phyloP scores from a whole-genome alignment of 2,113 vertebrate species.

The Neomonachus schauinslandi region DNA sequence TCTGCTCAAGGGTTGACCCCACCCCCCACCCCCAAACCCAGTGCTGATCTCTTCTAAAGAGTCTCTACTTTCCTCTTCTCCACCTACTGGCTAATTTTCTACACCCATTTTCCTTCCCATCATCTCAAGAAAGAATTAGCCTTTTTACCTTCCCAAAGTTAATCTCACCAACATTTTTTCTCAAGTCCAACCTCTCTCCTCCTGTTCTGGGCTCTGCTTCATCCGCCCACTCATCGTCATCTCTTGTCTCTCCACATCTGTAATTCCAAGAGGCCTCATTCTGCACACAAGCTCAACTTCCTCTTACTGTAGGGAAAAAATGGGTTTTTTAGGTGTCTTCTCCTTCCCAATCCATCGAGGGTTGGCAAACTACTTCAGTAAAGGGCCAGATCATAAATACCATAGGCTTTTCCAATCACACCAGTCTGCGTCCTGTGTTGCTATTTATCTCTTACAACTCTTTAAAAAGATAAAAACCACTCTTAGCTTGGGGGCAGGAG shows the following conservation, averaged over 20 bases:
- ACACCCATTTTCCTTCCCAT: background rate
- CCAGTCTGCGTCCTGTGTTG: accelerated
- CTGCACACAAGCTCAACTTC: background rate
- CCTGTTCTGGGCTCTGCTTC: no score
- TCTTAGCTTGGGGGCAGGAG: background rate
- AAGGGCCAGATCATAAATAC: no score
- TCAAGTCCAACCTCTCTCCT: background rate
- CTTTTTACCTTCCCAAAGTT: background rate
- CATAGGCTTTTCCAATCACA: accelerated
- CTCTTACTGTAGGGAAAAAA: background rate
- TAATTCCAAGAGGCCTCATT: no score
- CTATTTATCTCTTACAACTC: background rate
- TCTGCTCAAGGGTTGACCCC: background rate
- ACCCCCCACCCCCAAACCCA: background rate
- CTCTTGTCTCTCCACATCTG: background rate
- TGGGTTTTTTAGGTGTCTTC: background rate
- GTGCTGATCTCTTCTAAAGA: no score
- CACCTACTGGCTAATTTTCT: background rate
- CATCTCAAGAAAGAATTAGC: background rate
- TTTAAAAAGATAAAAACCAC: background rate
- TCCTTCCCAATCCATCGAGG: no score
- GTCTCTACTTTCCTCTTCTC: background rate
- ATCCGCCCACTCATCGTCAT: background rate
- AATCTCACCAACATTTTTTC: background rate
- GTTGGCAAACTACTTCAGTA: background rate